Base-by-base conservation (phyloP, 37 sponge, comb jelly and placozoan genomes). In the Corticium candelabrum region DNA sequence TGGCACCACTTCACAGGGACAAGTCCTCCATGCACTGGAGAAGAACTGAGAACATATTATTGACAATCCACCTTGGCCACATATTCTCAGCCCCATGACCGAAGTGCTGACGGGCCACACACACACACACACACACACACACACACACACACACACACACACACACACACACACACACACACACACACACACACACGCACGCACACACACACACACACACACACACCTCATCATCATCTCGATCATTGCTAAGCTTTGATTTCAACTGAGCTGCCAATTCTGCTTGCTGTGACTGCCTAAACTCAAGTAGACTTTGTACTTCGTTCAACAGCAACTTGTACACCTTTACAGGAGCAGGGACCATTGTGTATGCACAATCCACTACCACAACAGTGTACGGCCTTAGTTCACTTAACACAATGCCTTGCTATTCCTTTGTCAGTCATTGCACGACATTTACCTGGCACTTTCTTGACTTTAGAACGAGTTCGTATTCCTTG, bases 91-190 rank as follows among this genome's bases (percentile, higher is more conserved):
- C n/a, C n/a, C n/a, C n/a, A n/a, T n/a, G n/a, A n/a, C n/a, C n/a
- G n/a, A n/a, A n/a, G n/a, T n/a, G n/a, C n/a, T n/a, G n/a, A n/a
- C n/a, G n/a, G n/a, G n/a, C n/a, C n/a, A n/a, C n/a, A n/a, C n/a
- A n/a, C n/a, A n/a, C n/a, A n/a, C n/a, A n/a, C n/a, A n/a, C n/a
- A n/a, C n/a, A n/a, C 2, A 37, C 69, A 2, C 1, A 7, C 32
- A 39, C n/a, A 34, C 38, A 72, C 30, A 34, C n/a, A 3, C 3
- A 0, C 75, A 39, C 15, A 4, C 37, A 35, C 0, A 32, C 68
- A 36, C 68, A 15, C 3, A 2, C 5, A 41, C 78, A 39, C 68
- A 57, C 34, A 77, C 67, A 41, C 34, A 77, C 78, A 77, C 78
- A 77, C 67, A 77, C 78, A 77, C 11, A 15, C 35, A 34, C 41